Percentiles rank a stretch among this genome's conserved stretches.
Evolutionary conservation across 2,888 invertebrate genomes (phyloP).

Genomic region (Caenorhabditis imperialis): DNA sequence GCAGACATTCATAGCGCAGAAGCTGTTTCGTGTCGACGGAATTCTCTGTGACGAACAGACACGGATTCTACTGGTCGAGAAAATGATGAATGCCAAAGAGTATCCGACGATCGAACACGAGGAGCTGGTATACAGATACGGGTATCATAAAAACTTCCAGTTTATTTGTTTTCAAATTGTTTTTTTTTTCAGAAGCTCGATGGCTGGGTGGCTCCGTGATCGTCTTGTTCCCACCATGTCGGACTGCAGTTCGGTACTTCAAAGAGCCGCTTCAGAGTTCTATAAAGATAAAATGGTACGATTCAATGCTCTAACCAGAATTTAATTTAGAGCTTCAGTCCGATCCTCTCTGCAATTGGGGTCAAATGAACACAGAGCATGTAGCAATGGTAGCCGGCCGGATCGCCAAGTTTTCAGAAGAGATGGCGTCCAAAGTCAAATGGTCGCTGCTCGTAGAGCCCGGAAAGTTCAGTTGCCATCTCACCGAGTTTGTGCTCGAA

Average conservation of each 20-base stretch:
- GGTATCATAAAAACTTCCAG: slow-evolving; percentile 40
- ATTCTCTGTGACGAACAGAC: slow-evolving; percentile 70
- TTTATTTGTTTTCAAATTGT: background rate
- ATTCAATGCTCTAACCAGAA: background rate
- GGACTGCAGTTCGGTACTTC: slow-evolving; percentile 64
- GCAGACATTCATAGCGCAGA: slow-evolving; percentile 68
- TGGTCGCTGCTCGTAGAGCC: slow-evolving; percentile 74
- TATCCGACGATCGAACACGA: slow-evolving; percentile 48
- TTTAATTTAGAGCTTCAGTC: slow-evolving; percentile 31
- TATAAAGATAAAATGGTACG: slow-evolving; percentile 55
- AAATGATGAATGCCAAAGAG: slow-evolving; percentile 46
- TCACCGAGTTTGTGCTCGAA: slow-evolving; percentile 70
- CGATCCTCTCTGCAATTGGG: slow-evolving; percentile 68
- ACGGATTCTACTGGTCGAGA: slow-evolving; percentile 62
- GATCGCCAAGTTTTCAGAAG: slow-evolving; percentile 58
- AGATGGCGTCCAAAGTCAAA: slow-evolving; percentile 63
- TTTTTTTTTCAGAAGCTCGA: slow-evolving; percentile 47
- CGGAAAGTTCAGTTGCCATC: slow-evolving; percentile 71
- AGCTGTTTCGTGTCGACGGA: slow-evolving; percentile 68
- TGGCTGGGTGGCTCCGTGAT: slow-evolving; percentile 66
- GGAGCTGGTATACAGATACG: slow-evolving; percentile 58
- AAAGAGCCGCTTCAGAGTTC: slow-evolving; percentile 63
- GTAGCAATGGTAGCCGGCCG: slow-evolving; percentile 58
- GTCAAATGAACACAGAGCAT: slow-evolving; percentile 55
- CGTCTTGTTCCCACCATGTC: slow-evolving; percentile 64